A percentile compares a stretch with the other conserved stretches of the same genome.
Evolutionary conservation across 2,888 invertebrate genomes (phyloP).

Genomic region (Drosophila pullipes): DNA sequence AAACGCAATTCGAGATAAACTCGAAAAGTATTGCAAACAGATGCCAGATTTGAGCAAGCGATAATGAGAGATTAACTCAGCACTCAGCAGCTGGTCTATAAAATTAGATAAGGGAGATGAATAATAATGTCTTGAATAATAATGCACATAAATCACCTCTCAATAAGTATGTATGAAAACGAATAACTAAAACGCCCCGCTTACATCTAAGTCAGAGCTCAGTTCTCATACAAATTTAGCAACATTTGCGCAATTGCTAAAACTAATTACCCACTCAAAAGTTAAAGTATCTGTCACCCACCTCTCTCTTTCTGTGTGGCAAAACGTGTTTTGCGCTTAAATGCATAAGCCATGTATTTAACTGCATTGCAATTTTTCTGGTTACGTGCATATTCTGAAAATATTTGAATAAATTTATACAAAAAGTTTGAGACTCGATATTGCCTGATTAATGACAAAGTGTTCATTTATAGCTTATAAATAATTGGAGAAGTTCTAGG

Average conservation of each 20-base stretch:
- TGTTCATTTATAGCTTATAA: not conserved
- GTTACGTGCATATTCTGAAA: conserved; percentile 43
- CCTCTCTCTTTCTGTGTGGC: not conserved
- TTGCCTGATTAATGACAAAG: conserved; percentile 1
- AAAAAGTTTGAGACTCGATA: not conserved
- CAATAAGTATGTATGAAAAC: not conserved
- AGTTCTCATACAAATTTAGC: conserved; percentile 2
- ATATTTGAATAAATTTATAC: conserved; percentile 26
- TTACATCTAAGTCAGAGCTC: not conserved
- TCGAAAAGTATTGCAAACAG: conserved; percentile 17
- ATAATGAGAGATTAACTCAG: conserved; percentile 8
- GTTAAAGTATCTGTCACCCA: not conserved
- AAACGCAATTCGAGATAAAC: conserved; percentile 11
- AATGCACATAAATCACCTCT: not conserved
- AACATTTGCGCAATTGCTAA: conserved; percentile 19
- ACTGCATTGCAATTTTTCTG: conserved; percentile 38
- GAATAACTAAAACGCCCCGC: not conserved
- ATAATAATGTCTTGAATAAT: not conserved
- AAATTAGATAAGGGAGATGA: conserved; percentile 13
- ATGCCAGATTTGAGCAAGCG: conserved; percentile 25
- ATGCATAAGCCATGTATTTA: conserved; percentile 36
- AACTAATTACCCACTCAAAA: conserved; percentile 15
- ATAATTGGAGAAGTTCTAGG: not conserved
- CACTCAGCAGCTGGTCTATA: conserved; percentile 6
- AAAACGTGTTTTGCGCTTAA: conserved; percentile 65